Evolutionary conservation across 2,888 invertebrate species (phyloP), one percentile per base, ranked within the genome.

Genomic region (Aphodius granarius): DNA sequence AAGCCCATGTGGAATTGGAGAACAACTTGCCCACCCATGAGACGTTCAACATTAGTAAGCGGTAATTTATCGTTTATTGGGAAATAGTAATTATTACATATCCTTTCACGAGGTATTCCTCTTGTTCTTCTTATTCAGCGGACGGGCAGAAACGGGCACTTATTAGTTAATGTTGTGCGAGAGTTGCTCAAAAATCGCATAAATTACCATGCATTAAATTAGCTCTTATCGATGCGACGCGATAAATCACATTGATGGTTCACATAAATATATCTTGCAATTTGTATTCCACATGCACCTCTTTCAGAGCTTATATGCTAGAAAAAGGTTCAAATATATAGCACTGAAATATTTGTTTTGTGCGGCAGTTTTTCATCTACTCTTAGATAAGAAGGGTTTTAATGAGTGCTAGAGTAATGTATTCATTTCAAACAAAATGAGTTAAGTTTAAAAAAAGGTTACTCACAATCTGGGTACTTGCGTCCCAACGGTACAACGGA

Each of bases 21-120:
- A 85, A 83, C 81, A 81, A 80, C 81, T 81, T 85, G 85, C 85
- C 85, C 85, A 85, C 85, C 85, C 85, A 84, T 84, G 85, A 84
- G 80, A 83, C 82, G 83, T 83, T 81, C 82, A 81, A 83, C 83
- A 83, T 85, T 84, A 83, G 83, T 82, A 80, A 78, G 78, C 76
- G 78, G 79, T 83, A 82, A 85, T 85, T 85, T 84, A 85, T 85
- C 83, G 84, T 83, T 68, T 83, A 84, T 85, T 83, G 84, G 79
- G 82, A 82, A 84, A 84, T 83, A 83, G 83, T 83, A 85, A 84
- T 85, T 84, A 84, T 84, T 84, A 85, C 81, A 83, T 84, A 83
- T 83, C 79, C 80, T 82, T 82, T 79, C 78, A 75, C 76, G 75
- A 78, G 78, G 73, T 76, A 78, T 76, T 75, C 77, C 76, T 76